A percentile compares a stretch with the other conserved stretches of the same genome.
Evolutionary conservation across 2,888 invertebrate species (phyloP).

Genomic region (Geophilus truncorum): DNA sequence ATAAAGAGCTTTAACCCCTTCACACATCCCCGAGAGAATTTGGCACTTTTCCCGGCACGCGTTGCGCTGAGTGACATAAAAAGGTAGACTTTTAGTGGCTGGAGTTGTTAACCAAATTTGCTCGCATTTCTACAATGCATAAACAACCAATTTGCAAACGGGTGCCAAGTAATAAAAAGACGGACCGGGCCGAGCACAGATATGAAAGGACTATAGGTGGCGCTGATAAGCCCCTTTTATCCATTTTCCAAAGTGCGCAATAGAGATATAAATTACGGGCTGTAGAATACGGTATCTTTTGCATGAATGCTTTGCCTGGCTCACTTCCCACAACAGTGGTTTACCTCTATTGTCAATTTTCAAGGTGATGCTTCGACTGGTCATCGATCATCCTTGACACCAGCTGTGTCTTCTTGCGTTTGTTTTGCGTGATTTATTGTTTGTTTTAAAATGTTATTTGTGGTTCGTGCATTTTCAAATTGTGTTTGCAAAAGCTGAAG

Average conservation of each 20-base stretch:
- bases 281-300: conserved; percentile 10
- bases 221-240: neutral
- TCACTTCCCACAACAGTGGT: neutral
- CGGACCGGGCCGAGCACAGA: neutral
- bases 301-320: conserved; percentile 4
- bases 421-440: neutral
- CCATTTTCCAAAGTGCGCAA: conserved; percentile 10
- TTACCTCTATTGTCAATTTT: conserved; percentile 10
- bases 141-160: neutral
- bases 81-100: neutral
- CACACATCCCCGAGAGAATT: neutral
- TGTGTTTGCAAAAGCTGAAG: neutral
- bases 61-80: neutral
- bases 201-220: neutral
- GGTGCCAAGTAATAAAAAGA: neutral
- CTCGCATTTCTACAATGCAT: neutral
- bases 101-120: neutral
- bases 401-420: neutral
- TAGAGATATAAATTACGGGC: neutral
- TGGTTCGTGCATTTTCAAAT: neutral
- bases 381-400: neutral
- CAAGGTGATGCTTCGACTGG: neutral
- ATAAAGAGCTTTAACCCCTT: no score
- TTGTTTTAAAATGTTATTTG: neutral
- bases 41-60: neutral